Base-by-base conservation (phyloP, 1,140 invertebrate genomes). In the Papilio polytes region DNA sequence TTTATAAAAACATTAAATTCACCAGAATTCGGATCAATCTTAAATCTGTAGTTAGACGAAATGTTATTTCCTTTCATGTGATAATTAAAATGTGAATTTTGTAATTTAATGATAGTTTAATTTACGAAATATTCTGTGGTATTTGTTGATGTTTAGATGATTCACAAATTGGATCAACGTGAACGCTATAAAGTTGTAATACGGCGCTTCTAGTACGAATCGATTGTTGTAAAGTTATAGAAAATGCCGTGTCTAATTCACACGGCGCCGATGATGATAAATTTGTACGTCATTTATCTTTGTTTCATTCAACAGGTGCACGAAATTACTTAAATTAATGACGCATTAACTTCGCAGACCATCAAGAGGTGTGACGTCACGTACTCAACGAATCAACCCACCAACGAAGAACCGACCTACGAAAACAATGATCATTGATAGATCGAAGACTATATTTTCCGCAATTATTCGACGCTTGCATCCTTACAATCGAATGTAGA, bases 241-340 rank as follows among this genome's bases (percentile, higher is more conserved):
- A 78, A 7, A 59, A 78, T 78, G 76, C 76, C 76, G 76, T 78
- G 76, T 78, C 76, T 78, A 78, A 56, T 78, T 1, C 53, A 59
- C 51, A 56, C 76, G n/a, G 76, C 76, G 48, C 76, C 76, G 13
- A 78, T 78, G 74, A 78, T 78, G 74, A 78, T 78, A 36, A 78
- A 78, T 56, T 78, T 78, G 74, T 78, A 78, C 18, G 74, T 48
- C 22, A 46, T 78, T 36, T 59, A 70, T 70, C 63, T 59, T 78
- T 76, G 48, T 53, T 76, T 76, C 7, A 51, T 48, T 76, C 22
- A 76, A 46, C 74, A 53, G 22, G 48, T 77, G 41, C 15, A 56
- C 13, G 15, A 76, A 51, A 22, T 76, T 74, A 20, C 20, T 22
- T 53, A 63, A 59, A 59, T 56, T 56, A 56, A 59, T 59, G n/a